phyloP scores from a whole-genome alignment of 2,113 vertebrate species.

The Miniopterus natalensis region DNA sequence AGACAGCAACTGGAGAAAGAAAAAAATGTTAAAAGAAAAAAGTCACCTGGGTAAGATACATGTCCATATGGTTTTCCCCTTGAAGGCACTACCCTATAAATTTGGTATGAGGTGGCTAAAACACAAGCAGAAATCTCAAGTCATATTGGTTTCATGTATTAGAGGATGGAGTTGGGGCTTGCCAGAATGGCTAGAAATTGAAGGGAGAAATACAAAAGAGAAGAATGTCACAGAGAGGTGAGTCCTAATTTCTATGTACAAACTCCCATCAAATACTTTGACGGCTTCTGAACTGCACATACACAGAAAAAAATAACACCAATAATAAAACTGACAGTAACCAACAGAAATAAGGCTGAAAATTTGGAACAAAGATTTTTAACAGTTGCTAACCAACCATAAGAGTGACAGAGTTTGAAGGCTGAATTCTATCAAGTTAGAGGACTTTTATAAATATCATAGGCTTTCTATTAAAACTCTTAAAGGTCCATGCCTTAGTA shows the following conservation, averaged over 20 bases:
- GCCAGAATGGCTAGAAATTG: not conserved
- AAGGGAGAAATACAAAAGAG: not conserved
- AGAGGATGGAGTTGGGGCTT: not conserved
- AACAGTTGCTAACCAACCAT: not conserved
- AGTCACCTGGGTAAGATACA: not conserved
- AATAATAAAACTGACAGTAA: not conserved
- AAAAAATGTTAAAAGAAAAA: not conserved
- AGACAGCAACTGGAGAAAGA: not conserved
- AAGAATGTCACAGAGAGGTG: not conserved
- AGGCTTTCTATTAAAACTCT: not conserved
- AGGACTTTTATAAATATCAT: slow-evolving; percentile 4
- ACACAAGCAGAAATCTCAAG: not conserved
- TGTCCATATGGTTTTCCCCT: not conserved
- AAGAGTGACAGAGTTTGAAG: not conserved
- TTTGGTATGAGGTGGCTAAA: not conserved
- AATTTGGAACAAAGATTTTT: not conserved
- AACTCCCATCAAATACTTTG: not conserved
- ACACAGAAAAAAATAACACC: not conserved
- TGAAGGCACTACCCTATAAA: not conserved
- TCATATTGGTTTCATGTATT: not conserved
- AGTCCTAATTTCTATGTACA: not conserved
- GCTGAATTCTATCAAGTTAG: not conserved
- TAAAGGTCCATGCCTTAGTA: not conserved
- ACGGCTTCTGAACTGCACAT: not conserved
- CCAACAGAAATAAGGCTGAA: not conserved